phyloP scores from a whole-genome alignment of 2,797 vertebrate genomes.

The Falco columbarius region DNA sequence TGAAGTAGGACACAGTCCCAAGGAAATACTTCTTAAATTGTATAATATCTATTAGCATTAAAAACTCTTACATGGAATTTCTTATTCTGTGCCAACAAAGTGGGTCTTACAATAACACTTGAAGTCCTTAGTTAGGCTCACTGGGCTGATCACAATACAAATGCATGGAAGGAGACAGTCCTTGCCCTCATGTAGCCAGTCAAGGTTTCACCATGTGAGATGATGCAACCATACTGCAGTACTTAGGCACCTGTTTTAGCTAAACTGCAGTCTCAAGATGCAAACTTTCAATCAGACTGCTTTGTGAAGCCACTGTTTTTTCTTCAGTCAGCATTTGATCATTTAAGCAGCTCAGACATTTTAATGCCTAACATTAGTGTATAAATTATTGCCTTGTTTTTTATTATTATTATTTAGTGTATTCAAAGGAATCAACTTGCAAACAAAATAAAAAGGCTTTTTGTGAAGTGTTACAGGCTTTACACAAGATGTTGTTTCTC shows the following conservation, averaged over 20 bases:
- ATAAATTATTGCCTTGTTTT: neutral
- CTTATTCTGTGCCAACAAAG: neutral
- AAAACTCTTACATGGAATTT: neutral
- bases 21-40: neutral
- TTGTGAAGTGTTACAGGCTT: neutral
- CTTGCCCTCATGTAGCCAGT: neutral
- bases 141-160: neutral
- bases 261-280: neutral
- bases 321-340: neutral
- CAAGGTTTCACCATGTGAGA: neutral
- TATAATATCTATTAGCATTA: neutral
- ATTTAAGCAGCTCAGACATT: neutral
- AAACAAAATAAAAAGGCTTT: neutral
- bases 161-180: neutral
- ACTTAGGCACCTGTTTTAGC: neutral
- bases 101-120: neutral
- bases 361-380: neutral
- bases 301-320: neutral
- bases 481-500: neutral
- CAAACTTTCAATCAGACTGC: neutral
- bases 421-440: neutral
- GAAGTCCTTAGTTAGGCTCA: neutral
- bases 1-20: neutral
- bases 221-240: neutral
- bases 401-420: neutral